A percentile compares a stretch with the other conserved stretches of the same genome.
phyloP scores from a whole-genome alignment of 1,140 invertebrate genomes.

The Trachymyrmex cornetzi region DNA sequence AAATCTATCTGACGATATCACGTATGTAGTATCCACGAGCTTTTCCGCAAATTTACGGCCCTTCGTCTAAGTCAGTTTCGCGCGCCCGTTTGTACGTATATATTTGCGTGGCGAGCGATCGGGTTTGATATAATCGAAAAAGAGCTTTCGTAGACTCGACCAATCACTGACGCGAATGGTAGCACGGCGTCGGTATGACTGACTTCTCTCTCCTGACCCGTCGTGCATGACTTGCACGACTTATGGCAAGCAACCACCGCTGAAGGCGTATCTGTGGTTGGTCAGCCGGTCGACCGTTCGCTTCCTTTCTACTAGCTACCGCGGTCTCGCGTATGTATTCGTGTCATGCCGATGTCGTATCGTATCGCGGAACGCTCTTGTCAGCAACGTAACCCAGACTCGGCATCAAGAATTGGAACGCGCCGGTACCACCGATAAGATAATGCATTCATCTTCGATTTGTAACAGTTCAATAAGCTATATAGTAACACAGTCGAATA shows the following conservation, averaged over 20 bases:
- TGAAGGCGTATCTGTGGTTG: constrained; percentile 77
- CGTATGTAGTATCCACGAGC: constrained; percentile 34
- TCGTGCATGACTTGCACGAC: constrained; percentile 77
- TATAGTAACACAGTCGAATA: neutral
- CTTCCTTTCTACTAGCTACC: constrained; percentile 61
- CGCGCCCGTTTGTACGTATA: constrained; percentile 34
- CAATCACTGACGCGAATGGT: constrained; percentile 80
- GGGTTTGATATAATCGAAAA: constrained; percentile 30
- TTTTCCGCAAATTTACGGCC: neutral
- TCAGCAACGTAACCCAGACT: constrained; percentile 10
- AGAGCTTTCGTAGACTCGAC: constrained; percentile 40
- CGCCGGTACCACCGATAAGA: constrained; percentile 43
- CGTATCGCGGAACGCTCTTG: constrained; percentile 46
- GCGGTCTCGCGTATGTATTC: constrained; percentile 31
- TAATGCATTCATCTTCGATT: constrained; percentile 59
- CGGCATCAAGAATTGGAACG: constrained; percentile 43
- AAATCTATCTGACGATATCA: constrained; percentile 13
- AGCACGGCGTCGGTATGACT: constrained; percentile 84
- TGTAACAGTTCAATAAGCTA: constrained; percentile 34
- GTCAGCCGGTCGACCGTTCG: constrained; percentile 78
- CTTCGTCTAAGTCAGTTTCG: constrained; percentile 54
- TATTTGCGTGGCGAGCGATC: neutral
- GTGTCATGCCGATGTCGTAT: constrained; percentile 41
- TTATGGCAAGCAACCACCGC: constrained; percentile 72
- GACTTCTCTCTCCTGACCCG: constrained; percentile 77